A percentile compares a stretch with the other conserved stretches of the same genome.
These are phyloP conservation scores for Montipora cactus DNA, from an alignment of 64 coral and sea anemone species.

Conservation along the genomic window DNA sequence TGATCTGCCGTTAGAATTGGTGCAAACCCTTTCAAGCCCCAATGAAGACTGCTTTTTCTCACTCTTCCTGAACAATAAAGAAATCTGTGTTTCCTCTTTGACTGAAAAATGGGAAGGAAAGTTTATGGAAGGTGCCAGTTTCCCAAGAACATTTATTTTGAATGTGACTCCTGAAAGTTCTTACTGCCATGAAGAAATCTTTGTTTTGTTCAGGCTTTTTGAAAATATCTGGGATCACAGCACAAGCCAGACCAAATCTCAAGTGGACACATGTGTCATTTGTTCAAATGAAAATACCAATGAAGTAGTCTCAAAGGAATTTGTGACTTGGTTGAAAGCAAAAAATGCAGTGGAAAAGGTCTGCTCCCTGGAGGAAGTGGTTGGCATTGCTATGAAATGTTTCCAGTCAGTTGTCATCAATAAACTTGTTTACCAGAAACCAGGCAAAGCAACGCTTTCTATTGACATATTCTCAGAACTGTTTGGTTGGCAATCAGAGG, in stretches of 20 bases:
- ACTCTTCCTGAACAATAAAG: slow-evolving; percentile 12
- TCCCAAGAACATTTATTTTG: slow-evolving; percentile 72
- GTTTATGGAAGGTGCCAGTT: slow-evolving; percentile 49
- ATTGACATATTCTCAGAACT: slow-evolving; percentile 22
- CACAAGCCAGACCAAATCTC: slow-evolving; percentile 2
- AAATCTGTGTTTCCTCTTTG: slow-evolving; percentile 13
- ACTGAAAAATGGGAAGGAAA: slow-evolving; percentile 33
- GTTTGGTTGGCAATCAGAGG: slow-evolving; percentile 42
- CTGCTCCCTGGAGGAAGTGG: slow-evolving; percentile 8
- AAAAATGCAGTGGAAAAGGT: neutral
- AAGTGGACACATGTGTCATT: neutral
- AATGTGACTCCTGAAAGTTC: neutral
- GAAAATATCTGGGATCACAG: neutral
- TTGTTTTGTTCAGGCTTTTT: slow-evolving; percentile 22
- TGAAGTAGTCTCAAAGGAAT: slow-evolving; percentile 19
- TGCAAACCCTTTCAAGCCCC: neutral
- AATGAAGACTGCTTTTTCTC: neutral
- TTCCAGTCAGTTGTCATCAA: neutral
- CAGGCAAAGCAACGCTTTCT: neutral
- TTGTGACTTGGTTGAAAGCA: neutral
- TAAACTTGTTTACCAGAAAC: neutral
- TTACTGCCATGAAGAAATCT: slow-evolving; percentile 1
- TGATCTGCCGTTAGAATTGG: neutral
- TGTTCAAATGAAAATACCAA: neutral
- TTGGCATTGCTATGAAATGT: slow-evolving; percentile 23